These are phyloP conservation scores for Cryptocheilus praepositus DNA, from an alignment of 2,888 invertebrate genomes.

Conservation along the genomic window DNA sequence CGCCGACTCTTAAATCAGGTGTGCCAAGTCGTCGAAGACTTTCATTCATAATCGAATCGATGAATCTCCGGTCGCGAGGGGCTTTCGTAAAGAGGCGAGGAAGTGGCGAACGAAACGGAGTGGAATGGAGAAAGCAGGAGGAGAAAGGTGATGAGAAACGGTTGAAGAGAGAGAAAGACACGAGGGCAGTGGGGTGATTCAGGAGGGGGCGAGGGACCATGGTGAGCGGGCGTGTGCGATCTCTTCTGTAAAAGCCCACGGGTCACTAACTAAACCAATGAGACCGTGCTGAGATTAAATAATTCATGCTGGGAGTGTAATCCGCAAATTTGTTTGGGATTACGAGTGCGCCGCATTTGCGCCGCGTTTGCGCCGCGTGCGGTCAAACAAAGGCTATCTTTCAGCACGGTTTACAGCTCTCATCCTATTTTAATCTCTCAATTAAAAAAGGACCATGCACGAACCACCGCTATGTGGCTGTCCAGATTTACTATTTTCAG, in stretches of 20 bases:
- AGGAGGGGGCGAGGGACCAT: slow-evolving; percentile 38
- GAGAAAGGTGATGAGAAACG: slow-evolving; percentile 4
- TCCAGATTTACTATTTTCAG: too few species aligned
- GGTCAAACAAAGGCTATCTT: slow-evolving; percentile 67
- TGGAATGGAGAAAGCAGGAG: slow-evolving; percentile 3
- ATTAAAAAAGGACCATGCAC: slow-evolving; percentile 19
- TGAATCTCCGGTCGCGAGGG: background rate
- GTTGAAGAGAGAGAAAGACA: background rate
- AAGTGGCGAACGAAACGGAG: slow-evolving; percentile 3
- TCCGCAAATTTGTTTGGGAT: slow-evolving; percentile 73
- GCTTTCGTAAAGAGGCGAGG: slow-evolving; percentile 14
- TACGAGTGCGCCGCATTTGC: slow-evolving; percentile 61
- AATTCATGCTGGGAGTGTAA: slow-evolving; percentile 72
- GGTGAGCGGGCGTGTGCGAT: slow-evolving; percentile 59
- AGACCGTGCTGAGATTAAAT: slow-evolving; percentile 69
- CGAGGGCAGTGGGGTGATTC: slow-evolving; percentile 16
- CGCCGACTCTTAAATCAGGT: too few species aligned
- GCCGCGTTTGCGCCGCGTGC: slow-evolving; percentile 63
- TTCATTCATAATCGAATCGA: slow-evolving; percentile 1
- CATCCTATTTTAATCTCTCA: slow-evolving; percentile 53
- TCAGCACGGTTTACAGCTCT: slow-evolving; percentile 45
- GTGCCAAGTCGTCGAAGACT: background rate
- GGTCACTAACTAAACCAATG: slow-evolving; percentile 67
- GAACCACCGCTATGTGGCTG: too few species aligned
- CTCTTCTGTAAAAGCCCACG: slow-evolving; percentile 57